Percentiles rank a stretch among this genome's conserved stretches.
These are phyloP conservation scores for Cryptocheilus praepositus DNA, from an alignment of 2,888 invertebrate species.

Conservation along the genomic window DNA sequence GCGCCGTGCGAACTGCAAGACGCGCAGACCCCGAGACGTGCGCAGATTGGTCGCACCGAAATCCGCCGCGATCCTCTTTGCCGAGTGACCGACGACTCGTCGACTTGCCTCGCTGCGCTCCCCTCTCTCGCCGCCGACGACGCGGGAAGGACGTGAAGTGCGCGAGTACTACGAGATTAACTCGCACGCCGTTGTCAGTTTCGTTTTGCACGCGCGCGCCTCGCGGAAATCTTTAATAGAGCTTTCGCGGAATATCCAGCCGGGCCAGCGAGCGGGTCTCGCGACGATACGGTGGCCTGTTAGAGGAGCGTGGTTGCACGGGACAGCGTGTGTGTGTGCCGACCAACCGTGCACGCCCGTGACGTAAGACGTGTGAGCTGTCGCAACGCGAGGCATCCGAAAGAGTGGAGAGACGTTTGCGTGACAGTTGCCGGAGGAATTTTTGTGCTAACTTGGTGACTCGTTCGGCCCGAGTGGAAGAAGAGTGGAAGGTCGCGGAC, in stretches of 20 bases:
- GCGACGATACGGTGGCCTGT: too few relatives aligned
- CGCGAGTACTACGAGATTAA: neutral
- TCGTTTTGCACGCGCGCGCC: neutral
- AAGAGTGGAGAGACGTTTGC: conserved; percentile 5
- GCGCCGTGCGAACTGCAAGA: neutral
- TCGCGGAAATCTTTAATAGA: neutral
- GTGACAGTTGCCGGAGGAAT: neutral
- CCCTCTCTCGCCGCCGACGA: neutral
- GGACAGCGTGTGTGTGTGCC: neutral
- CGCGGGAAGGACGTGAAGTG: conserved; percentile 1
- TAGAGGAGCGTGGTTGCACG: too few relatives aligned
- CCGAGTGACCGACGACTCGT: neutral
- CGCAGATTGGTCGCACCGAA: conserved; percentile 1
- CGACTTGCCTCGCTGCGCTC: too few relatives aligned
- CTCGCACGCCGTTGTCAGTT: conserved; percentile 6
- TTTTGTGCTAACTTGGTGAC: conserved; percentile 1
- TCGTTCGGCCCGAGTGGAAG: too few relatives aligned
- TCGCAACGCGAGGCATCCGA: conserved; percentile 9
- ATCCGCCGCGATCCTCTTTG: conserved; percentile 1
- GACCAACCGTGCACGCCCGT: conserved; percentile 6
- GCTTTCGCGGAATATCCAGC: too few relatives aligned
- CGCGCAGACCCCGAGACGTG: neutral
- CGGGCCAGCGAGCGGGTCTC: too few relatives aligned
- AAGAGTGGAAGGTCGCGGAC: too few relatives aligned
- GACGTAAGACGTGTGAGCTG: conserved; percentile 15